Percentiles rank a stretch among this genome's conserved stretches.
Evolutionary conservation across 2,888 invertebrate species (phyloP).

Genomic region (Rhyacophila evoluta): DNA sequence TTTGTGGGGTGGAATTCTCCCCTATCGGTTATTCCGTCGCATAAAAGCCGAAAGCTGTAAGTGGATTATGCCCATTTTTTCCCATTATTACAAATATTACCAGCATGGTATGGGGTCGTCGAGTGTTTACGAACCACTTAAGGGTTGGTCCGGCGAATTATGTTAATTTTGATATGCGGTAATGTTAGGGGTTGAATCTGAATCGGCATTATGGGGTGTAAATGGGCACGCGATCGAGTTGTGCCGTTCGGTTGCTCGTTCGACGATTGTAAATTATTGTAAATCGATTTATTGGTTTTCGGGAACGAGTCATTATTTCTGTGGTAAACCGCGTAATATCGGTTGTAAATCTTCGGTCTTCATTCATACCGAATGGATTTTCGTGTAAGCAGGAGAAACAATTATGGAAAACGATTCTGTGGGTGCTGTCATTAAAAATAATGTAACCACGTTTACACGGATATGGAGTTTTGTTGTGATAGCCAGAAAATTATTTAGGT

Average conservation of each 20-base stretch:
- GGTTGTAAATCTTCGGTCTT: not conserved
- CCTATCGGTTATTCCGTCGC: not conserved
- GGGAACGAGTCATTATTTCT: not conserved
- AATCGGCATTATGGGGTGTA: conserved; percentile 9
- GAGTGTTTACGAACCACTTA: conserved; percentile 47
- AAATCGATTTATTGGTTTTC: conserved; percentile 16
- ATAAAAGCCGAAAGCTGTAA: conserved; percentile 28
- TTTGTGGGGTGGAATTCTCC: conserved; percentile 10
- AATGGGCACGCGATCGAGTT: not conserved
- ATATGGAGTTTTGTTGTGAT: too few species aligned
- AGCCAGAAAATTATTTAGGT: too few species aligned
- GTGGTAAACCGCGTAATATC: conserved; percentile 2
- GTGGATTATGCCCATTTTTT: conserved; percentile 45
- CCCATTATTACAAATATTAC: conserved; percentile 29
- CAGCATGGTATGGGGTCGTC: conserved; percentile 30
- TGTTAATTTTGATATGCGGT: conserved; percentile 49
- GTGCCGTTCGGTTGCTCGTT: not conserved
- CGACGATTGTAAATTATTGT: not conserved
- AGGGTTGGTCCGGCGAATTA: conserved; percentile 42
- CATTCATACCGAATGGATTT: not conserved
- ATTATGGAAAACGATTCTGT: not conserved
- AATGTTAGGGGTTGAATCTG: conserved; percentile 33
- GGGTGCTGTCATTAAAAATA: not conserved
- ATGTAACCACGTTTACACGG: too few species aligned
- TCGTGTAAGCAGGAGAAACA: not conserved